These are phyloP conservation scores for Dolomedes plantarius DNA, from an alignment of 2,888 invertebrate species.

Conservation along the genomic window DNA sequence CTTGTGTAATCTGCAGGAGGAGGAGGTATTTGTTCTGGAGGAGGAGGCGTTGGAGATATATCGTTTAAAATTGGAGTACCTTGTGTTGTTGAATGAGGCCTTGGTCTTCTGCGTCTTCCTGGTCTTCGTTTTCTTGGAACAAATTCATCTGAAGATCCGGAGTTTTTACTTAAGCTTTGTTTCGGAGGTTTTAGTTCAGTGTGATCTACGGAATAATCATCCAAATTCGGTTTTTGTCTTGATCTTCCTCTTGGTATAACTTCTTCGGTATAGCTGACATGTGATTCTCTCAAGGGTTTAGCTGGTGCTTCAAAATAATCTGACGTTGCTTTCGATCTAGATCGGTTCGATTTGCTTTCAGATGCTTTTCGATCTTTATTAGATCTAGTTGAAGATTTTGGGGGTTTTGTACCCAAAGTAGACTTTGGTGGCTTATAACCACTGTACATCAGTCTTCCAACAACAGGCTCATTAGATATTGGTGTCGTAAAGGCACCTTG, in stretches of 20 bases:
- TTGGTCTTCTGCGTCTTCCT: slow-evolving; percentile 42
- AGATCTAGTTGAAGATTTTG: slow-evolving; percentile 20
- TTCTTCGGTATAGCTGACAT: slow-evolving; percentile 20
- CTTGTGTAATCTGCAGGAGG: slow-evolving; percentile 52
- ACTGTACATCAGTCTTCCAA: slow-evolving; percentile 59
- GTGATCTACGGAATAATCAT: slow-evolving; percentile 1
- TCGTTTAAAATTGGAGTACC: slow-evolving; percentile 12
- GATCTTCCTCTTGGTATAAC: slow-evolving; percentile 6
- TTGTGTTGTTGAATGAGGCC: slow-evolving; percentile 26
- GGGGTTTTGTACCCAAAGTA: slow-evolving; percentile 34
- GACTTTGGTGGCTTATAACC: slow-evolving; percentile 68
- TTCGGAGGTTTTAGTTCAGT: not conserved
- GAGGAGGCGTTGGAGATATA: slow-evolving; percentile 59
- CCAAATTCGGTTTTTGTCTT: not conserved
- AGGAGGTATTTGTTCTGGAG: slow-evolving; percentile 62
- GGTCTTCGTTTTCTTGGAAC: slow-evolving; percentile 34
- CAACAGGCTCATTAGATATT: slow-evolving; percentile 34
- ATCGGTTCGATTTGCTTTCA: not conserved
- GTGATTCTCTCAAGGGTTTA: not conserved
- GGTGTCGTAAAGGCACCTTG: slow-evolving; percentile 62
- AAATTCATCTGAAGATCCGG: not conserved
- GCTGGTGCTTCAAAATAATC: slow-evolving; percentile 26
- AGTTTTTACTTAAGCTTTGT: not conserved
- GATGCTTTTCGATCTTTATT: slow-evolving; percentile 19
- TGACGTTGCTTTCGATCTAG: slow-evolving; percentile 23